Percentiles rank a stretch among this genome's conserved stretches.
Conservation (phyloP, 2,888 invertebrate species). For the Gibbula magus region DNA sequence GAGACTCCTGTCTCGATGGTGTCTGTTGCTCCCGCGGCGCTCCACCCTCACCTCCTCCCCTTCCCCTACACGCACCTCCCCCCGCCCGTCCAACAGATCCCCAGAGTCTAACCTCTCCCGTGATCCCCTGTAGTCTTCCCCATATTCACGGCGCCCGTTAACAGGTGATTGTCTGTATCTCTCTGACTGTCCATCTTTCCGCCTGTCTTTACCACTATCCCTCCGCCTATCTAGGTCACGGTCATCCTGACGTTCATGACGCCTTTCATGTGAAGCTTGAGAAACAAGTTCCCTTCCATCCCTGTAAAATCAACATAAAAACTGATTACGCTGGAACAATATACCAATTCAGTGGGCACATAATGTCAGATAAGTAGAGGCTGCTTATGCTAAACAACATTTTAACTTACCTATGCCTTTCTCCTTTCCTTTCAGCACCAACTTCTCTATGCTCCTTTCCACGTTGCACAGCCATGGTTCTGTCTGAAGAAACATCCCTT, state of each 20-base stretch:
- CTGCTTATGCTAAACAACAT: not conserved
- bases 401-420: constrained; percentile 15
- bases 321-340: not conserved
- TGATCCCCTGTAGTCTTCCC: constrained; percentile 19
- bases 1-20: constrained; percentile 26
- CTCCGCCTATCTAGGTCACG: constrained; percentile 34
- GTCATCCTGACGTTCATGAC: constrained; percentile 28
- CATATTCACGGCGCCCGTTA: constrained; percentile 45
- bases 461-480: constrained; percentile 3
- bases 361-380: not conserved
- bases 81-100: constrained; percentile 18
- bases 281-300: constrained; percentile 13
- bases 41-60: constrained; percentile 34
- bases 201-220: constrained; percentile 29
- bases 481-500: constrained; percentile 39
- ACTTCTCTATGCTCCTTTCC: constrained; percentile 24
- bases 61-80: constrained; percentile 10
- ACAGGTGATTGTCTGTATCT: constrained; percentile 57
- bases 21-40: constrained; percentile 38
- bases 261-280: constrained; percentile 12
- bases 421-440: constrained; percentile 23
- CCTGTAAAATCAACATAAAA: not conserved
- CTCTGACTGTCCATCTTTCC: constrained; percentile 39
- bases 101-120: not conserved
- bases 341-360: too few species aligned